Evolutionary conservation across 2,113 vertebrate species (phyloP), one percentile per base, ranked within the genome.

Genomic region (Gambusia holbrooki): DNA sequence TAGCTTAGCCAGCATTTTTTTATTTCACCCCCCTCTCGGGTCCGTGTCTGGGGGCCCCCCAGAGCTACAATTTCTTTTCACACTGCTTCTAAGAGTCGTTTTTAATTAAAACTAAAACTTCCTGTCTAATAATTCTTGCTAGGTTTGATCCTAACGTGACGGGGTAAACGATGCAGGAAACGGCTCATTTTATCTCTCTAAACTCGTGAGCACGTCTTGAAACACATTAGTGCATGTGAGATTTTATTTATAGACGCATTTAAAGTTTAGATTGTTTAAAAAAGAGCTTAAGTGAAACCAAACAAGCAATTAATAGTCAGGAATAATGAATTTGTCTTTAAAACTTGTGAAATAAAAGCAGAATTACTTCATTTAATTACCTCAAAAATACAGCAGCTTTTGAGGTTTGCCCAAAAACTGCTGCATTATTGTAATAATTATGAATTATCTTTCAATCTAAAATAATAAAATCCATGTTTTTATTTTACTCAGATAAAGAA

Each of bases 1-100:
- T 96, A 96, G 95, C 96, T 97, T 96, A 97, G 96, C 96, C 95
- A 97, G 96, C 96, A 96, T 93, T 97, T 97, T 95, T 95, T 10
- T 15, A 37, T 37, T 37, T 37, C 35, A 37, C 33, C 27, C 32
- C 33, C 65, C 81, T 66, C 73, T 64, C 78, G 73, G 82, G 83
- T 84, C 84, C 66, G 73, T 68, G 78, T 61, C 37, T 64, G 78
- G 79, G 96, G 95, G 40, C 40, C 94, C 35, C 35, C 94, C 95
- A 95, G 94, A 94, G 88, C 90, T 87, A 63, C 58, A 66, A 90
- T 90, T 80, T 85, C 83, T 92, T 87, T 94, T 93, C 87, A 82
- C 54, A 65, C 83, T 74, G 69, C 77, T 92, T 89, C 87, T 79
- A 30, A 84, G 68, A 70, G 30, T 65, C 0, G 76, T 45, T 82